Evolutionary conservation across 2,888 invertebrate genomes (phyloP).

Genomic region (Hypsopygia costalis): DNA sequence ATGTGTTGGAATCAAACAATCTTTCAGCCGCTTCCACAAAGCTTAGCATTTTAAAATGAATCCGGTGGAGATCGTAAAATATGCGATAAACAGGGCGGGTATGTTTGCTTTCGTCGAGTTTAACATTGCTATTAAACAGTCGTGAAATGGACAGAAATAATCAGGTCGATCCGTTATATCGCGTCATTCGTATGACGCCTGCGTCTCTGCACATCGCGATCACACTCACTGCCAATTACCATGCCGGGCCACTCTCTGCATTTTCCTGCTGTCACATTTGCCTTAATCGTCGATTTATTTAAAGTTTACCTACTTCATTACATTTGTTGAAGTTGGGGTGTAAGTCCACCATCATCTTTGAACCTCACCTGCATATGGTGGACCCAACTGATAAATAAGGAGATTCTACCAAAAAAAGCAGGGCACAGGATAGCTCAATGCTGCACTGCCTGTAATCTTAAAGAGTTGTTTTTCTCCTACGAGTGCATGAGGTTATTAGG

Average conservation of each 20-base stretch:
- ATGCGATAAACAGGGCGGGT: constrained; percentile 77
- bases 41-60: constrained; percentile 76
- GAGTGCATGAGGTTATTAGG: too few species aligned
- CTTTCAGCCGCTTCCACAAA: constrained; percentile 70
- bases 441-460: too few species aligned
- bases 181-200: constrained; percentile 72
- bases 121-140: constrained; percentile 80
- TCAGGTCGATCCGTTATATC: constrained; percentile 77
- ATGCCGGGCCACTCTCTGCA: constrained; percentile 50
- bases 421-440: too few species aligned
- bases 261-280: constrained; percentile 59
- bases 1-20: constrained; percentile 64
- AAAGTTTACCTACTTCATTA: constrained; percentile 36
- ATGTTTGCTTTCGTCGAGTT: constrained; percentile 77
- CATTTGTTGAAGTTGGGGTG: constrained; percentile 37
- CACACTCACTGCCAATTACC: constrained; percentile 52
- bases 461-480: too few species aligned
- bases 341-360: too few species aligned
- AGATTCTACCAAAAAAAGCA: too few species aligned
- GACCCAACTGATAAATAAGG: too few species aligned
- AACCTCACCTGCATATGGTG: too few species aligned
- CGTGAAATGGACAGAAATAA: constrained; percentile 79
- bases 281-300: constrained; percentile 57
- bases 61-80: constrained; percentile 75
- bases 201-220: constrained; percentile 54